Evolutionary conservation across 2,888 invertebrate genomes (phyloP), one percentile per base, ranked within the genome.

Genomic region (Eupithecia dodoneata): DNA sequence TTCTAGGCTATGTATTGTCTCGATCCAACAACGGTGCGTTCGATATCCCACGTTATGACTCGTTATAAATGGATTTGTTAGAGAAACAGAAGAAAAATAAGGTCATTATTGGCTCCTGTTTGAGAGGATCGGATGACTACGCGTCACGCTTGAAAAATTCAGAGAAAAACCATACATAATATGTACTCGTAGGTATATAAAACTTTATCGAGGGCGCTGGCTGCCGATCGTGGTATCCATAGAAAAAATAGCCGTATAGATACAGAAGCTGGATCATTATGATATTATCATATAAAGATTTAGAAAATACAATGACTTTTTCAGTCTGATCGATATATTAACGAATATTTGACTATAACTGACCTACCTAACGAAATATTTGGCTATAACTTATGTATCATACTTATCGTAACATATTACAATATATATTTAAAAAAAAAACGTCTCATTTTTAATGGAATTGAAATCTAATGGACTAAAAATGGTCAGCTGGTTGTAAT

Each of bases 21-120:
- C 69, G n/a, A 71, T 49, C 18, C 76, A 78, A 78, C 76, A 78
- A 78, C 78, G 78, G 78, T 70, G 69, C 55, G 76, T 72, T 74
- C 78, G 69, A 78, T 72, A 78, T 78, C 78, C 78, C 78, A 78
- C 78, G 78, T 49, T 52, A 47, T 72, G 49, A 71, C 15, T 79
- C 77, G 72, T 79, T 79, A 77, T 71, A 75, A 76, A 81, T 81
- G 78, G 76, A 80, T 80, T 78, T 67, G 80, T 66, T 66, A 59
- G 9, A 59, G 55, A 59, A 79, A 79, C 47, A 13, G 18, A 47
- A 49, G 6, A 71, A 81, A 78, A 81, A 79, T 81, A 77, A 65
- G 63, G 63, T 30, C 3, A 59, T 30, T 59, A 77, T 63, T 49
- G 18, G 18, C 42, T 44, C 5, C n/a, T 59, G 69, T 70, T 74